These are phyloP conservation scores for Sigmodon hispidus DNA, from an alignment of 2,113 vertebrate genomes.

Conservation along the genomic window DNA sequence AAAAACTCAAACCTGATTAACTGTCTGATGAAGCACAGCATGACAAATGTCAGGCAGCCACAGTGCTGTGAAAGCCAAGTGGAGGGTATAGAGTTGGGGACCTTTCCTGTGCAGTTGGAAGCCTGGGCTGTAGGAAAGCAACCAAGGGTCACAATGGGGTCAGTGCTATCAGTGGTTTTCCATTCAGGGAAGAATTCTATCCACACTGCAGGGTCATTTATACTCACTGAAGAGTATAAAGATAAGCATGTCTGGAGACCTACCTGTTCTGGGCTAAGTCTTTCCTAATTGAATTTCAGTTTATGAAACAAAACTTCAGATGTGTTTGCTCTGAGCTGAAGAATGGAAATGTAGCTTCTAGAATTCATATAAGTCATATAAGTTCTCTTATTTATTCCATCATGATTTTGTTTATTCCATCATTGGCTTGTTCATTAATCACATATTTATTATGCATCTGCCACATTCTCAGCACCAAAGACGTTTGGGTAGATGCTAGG, in stretches of 20 bases:
- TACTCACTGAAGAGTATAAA: neutral
- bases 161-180: neutral
- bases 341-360: neutral
- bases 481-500: neutral
- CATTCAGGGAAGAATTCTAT: neutral
- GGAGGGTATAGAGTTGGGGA: neutral
- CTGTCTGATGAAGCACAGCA: conserved; percentile 74
- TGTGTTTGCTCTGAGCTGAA: neutral
- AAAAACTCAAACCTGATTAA: conserved; percentile 76
- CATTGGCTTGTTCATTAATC: neutral
- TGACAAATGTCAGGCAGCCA: conserved; percentile 51
- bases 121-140: neutral
- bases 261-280: neutral
- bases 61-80: conserved; percentile 48
- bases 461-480: neutral
- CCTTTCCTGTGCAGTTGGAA: neutral
- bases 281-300: neutral
- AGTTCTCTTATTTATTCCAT: neutral
- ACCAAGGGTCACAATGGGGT: rapidly evolving
- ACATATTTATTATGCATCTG: neutral
- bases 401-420: neutral
- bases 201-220: no score
- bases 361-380: neutral
- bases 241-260: neutral
- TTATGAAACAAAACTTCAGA: neutral